Percentiles rank a stretch among this genome's conserved stretches.
These are phyloP conservation scores for Neosilurus hyrtlii DNA, from an alignment of 2,797 vertebrate species.

Conservation along the genomic window DNA sequence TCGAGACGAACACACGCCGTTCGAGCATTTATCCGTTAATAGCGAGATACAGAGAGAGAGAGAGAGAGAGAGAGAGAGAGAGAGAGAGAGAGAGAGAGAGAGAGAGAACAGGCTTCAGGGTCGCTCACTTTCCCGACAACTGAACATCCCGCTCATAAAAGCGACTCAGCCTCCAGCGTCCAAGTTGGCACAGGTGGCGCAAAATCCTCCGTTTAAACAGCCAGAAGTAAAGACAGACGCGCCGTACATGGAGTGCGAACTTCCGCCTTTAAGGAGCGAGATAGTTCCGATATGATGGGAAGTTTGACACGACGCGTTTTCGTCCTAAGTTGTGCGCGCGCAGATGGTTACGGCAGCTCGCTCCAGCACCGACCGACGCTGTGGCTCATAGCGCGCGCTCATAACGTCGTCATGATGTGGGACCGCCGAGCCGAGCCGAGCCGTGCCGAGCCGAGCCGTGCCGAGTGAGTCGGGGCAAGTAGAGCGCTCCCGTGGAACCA, in stretches of 20 bases:
- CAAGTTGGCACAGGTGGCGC: conserved; percentile 31
- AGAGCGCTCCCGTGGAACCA: too few species aligned
- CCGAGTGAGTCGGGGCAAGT: not conserved
- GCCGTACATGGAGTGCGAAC: not conserved
- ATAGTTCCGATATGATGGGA: not conserved
- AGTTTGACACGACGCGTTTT: not conserved
- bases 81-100: not conserved
- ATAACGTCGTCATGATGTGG: not conserved
- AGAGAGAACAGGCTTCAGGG: not conserved
- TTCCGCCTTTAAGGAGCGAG: not conserved
- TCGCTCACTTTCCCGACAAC: conserved; percentile 22
- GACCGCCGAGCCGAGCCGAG: not conserved
- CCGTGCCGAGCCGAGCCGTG: not conserved
- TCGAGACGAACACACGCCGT: conserved; percentile 63
- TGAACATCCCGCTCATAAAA: conserved; percentile 43
- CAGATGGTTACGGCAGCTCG: not conserved
- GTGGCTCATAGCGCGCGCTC: conserved; percentile 9
- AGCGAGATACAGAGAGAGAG: conserved; percentile 5
- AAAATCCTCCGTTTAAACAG: not conserved
- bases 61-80: not conserved
- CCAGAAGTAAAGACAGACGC: not conserved
- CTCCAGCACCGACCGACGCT: not conserved
- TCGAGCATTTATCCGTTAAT: conserved; percentile 67
- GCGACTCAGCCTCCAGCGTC: conserved; percentile 14
- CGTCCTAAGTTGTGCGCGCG: conserved; percentile 1